Evolutionary conservation across 2,797 vertebrate species (phyloP), one percentile per base, ranked within the genome.

Genomic region (Lepus oiostolus): DNA sequence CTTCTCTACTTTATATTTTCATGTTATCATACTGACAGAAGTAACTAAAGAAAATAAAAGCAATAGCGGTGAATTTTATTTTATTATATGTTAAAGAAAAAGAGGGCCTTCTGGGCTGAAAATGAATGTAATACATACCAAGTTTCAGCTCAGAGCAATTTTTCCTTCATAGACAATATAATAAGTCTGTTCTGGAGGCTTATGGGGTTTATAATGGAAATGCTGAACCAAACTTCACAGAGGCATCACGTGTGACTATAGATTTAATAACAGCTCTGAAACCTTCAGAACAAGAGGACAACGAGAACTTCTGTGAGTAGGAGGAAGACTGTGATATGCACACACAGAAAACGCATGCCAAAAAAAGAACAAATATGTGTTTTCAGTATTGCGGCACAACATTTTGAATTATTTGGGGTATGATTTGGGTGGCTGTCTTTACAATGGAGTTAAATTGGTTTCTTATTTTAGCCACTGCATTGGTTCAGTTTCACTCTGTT

Each of bases 391-490:
- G 92, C 95, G 96, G 96, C 88, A 71, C 80, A 94, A 88, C 76
- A 65, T 95, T 92, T 94, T 90, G 96, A 97, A 96, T 97, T 97
- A 96, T 97, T 96, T 96, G 79, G 80, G 93, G 67, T 24, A 91
- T 96, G 91, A 96, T 96, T 89, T 98, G 95, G 79, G 52, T 92
- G 84, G 60, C 91, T 97, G 91, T 97, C 88, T 86, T 98, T 98
- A 98, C 96, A 96, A 5, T 81, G 95, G 96, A 97, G 97, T 90
- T 96, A 98, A 98, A 98, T 98, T 93, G 95, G 65, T 95, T 98
- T 97, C 96, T 96, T 94, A 97, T 96, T 97, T 96, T 97, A 97
- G 96, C 58, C 79, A 95, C 85, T 1, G 0, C 92, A 94, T 95
- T 95, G 87, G 90, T 98, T 97, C 93, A 87, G 87, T 95, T 94